Evolutionary conservation across 1,140 invertebrate genomes (phyloP).

Genomic region (Polypedilum pembai): DNA sequence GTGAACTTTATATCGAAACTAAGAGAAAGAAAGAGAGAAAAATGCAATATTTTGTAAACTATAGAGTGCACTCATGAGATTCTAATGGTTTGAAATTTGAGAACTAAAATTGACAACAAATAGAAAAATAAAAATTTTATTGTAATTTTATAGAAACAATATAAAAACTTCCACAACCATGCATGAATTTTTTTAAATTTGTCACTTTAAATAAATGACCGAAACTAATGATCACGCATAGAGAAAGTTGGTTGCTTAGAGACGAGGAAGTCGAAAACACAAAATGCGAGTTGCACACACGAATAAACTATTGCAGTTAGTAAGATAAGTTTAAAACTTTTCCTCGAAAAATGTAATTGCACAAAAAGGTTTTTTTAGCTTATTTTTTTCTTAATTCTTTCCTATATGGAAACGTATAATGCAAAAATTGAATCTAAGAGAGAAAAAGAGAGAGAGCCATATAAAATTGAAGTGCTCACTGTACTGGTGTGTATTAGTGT

Average conservation of each 20-base stretch:
- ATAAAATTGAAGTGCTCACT: not conserved
- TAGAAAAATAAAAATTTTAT: not conserved
- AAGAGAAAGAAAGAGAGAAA: not conserved
- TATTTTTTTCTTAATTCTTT: slow-evolving; percentile 1
- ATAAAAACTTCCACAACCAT: no score
- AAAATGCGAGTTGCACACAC: not conserved
- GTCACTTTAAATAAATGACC: no score
- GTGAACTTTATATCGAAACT: not conserved
- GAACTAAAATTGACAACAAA: not conserved
- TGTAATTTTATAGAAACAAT: no score
- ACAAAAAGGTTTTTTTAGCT: not conserved
- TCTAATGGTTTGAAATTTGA: slow-evolving; percentile 7
- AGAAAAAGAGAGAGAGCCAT: not conserved
- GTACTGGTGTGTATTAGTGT: not conserved
- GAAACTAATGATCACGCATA: no score
- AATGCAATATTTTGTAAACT: no score
- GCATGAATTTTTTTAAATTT: no score
- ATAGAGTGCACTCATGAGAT: not conserved
- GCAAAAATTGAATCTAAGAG: slow-evolving; percentile 8
- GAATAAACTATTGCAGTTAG: not conserved
- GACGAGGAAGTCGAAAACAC: no score
- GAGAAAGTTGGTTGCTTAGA: no score
- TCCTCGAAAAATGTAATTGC: slow-evolving; percentile 4
- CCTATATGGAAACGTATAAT: slow-evolving; percentile 12
- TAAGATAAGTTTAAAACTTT: not conserved